Conservation (phyloP, 2,113 vertebrate species). For the Equus przewalskii region DNA sequence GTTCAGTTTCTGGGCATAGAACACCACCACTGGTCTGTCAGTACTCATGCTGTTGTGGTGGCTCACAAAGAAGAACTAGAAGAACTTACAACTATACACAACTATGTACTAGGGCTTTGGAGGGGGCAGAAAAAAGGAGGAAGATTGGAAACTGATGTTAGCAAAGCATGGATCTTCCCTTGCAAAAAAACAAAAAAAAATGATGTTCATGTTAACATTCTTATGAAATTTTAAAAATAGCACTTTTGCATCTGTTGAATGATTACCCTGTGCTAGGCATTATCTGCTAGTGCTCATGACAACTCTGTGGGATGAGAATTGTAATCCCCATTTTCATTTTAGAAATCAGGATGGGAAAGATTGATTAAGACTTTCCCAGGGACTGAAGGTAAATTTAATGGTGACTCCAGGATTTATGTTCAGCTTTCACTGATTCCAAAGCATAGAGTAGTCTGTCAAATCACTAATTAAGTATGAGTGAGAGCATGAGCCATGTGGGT, state of each 20-base stretch:
- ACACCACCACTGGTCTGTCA: too few species aligned
- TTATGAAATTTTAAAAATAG: neutral
- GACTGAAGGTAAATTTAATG: neutral
- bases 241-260: neutral
- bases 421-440: neutral
- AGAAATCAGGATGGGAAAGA: neutral
- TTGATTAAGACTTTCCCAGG: neutral
- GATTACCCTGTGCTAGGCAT: too few species aligned
- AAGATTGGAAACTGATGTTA: too few species aligned
- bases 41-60: too few species aligned
- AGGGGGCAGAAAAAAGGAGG: too few species aligned
- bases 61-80: too few species aligned
- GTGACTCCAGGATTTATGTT: neutral
- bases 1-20: too few species aligned
- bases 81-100: too few species aligned
- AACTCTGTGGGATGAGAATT: too few species aligned
- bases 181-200: neutral
- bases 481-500: too few species aligned
- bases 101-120: too few species aligned
- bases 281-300: neutral
- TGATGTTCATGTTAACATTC: neutral
- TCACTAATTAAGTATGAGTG: neutral
- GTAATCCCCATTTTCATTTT: neutral
- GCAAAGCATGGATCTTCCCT: too few species aligned
- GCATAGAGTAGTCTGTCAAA: neutral